A percentile compares a stretch with the other conserved stretches of the same genome.
These are phyloP conservation scores for Sebastes jordani DNA, from an alignment of 2,797 vertebrate genomes.

Conservation along the genomic window DNA sequence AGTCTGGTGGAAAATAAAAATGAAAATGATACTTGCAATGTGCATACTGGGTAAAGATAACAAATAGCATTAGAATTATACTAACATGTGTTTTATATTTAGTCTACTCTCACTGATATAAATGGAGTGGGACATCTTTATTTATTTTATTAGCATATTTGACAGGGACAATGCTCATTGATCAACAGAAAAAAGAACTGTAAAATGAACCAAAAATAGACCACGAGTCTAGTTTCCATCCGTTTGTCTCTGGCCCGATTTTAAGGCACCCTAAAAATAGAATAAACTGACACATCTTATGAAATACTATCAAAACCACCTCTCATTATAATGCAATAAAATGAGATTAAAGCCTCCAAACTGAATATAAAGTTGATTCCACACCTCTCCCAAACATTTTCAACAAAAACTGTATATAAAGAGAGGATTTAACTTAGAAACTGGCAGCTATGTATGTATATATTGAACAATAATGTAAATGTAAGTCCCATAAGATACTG, in stretches of 20 bases:
- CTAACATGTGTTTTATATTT: not conserved
- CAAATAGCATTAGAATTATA: not conserved
- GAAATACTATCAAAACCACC: not conserved
- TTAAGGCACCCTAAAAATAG: not conserved
- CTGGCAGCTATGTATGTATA: not conserved
- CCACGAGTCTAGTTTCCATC: not conserved
- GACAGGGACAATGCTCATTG: not conserved
- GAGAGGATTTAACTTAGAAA: too few species aligned
- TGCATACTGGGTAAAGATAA: not conserved
- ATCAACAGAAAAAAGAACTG: not conserved
- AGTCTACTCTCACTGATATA: not conserved
- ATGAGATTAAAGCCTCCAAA: not conserved
- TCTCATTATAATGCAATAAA: not conserved
- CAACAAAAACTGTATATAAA: too few species aligned
- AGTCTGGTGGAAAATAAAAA: not conserved
- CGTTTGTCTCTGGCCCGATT: not conserved
- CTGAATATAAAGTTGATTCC: not conserved
- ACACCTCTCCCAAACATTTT: not conserved
- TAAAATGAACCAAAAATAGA: not conserved
- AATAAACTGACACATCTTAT: not conserved
- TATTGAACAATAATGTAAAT: not conserved
- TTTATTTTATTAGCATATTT: not conserved
- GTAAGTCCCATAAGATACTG: not conserved
- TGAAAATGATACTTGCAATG: not conserved
- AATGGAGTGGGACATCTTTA: not conserved